Evolutionary conservation across 2,113 vertebrate species (phyloP), one percentile per base, ranked within the genome.

Genomic region (Dryoscopus gambensis): DNA sequence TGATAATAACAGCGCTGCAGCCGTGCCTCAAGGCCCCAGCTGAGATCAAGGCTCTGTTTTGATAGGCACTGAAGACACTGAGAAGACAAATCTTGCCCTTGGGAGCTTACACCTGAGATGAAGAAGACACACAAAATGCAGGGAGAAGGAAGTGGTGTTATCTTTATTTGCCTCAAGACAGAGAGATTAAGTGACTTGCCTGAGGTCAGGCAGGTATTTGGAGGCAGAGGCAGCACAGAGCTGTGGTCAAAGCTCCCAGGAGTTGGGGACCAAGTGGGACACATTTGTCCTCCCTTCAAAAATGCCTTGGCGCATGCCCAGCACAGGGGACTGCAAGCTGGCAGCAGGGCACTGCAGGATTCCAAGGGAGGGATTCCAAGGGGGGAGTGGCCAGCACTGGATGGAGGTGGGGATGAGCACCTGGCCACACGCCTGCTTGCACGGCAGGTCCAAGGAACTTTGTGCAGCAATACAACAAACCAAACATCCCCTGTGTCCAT

Each of bases 41-140:
- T 97, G 96, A 96, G 96, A 97, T 96, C 93, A 96, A 94, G 96
- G 93, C 87, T 87, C 90, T 93, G 82, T 95, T 95, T 94, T 95
- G 93, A 83, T 94, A 94, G 84, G 75, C 90, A 91, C 0, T 85
- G 90, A 94, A 52, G 57, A 65, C 2, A 3, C 39, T 37, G 55
- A 83, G 90, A 37, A 91, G 91, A 77, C 96, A 96, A 94, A 94
- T 90, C 87, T 95, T 97, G 87, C 95, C 96, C 90, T 90, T 28
- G 86, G 93, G 96, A 96, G 11, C 68, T 84, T 86, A 93, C 93
- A 92, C 92, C 90, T 88, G 92, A 95, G 87, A 63, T 86, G 82
- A 83, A 86, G 78, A 77, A 85, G 71, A 59, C 70, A 73, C 75
- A 73, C 33, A 70, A 87, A 90, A 91, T 8, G 19, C 42, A 77